Conservation (phyloP, 2,888 invertebrate genomes). For the Limnephilus marmoratus region DNA sequence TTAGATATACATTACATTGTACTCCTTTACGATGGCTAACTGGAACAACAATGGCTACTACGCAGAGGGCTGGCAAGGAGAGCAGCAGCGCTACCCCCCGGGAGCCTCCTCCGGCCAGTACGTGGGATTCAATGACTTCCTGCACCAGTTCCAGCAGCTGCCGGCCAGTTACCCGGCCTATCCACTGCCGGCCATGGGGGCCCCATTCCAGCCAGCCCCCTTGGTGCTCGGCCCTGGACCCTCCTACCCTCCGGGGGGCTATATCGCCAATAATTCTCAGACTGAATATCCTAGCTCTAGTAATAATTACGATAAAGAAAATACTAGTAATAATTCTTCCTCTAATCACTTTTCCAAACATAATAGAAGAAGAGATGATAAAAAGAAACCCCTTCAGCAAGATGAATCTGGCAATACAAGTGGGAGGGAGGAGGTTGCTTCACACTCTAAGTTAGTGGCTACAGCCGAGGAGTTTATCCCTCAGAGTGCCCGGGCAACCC, state of each 20-base stretch:
- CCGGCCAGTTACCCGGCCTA: not conserved
- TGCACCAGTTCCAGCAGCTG: conserved; percentile 60
- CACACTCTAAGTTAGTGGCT: conserved; percentile 69
- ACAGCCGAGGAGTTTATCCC: conserved; percentile 71
- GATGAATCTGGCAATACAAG: not conserved
- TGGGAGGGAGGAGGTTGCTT: conserved; percentile 33
- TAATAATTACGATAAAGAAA: conserved; percentile 49
- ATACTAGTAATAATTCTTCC: not conserved
- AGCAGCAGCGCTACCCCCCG: not conserved
- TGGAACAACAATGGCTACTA: conserved; percentile 50
- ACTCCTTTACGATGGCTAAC: conserved; percentile 15
- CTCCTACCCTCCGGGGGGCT: not conserved
- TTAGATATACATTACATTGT: not conserved
- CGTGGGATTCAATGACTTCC: conserved; percentile 60
- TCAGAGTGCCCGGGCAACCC: conserved; percentile 52
- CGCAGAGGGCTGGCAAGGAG: not conserved
- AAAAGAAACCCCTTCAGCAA: conserved; percentile 25
- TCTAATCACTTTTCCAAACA: not conserved
- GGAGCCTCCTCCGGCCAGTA: conserved; percentile 16
- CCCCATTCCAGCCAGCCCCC: not conserved
- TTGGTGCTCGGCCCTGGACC: not conserved
- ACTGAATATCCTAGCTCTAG: conserved; percentile 30
- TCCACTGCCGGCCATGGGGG: not conserved
- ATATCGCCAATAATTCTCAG: not conserved
- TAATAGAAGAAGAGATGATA: not conserved